Percentiles rank a stretch among this genome's conserved stretches.
These are phyloP conservation scores for Apodemus speciosus DNA, from an alignment of 2,113 vertebrate genomes.

Conservation along the genomic window DNA sequence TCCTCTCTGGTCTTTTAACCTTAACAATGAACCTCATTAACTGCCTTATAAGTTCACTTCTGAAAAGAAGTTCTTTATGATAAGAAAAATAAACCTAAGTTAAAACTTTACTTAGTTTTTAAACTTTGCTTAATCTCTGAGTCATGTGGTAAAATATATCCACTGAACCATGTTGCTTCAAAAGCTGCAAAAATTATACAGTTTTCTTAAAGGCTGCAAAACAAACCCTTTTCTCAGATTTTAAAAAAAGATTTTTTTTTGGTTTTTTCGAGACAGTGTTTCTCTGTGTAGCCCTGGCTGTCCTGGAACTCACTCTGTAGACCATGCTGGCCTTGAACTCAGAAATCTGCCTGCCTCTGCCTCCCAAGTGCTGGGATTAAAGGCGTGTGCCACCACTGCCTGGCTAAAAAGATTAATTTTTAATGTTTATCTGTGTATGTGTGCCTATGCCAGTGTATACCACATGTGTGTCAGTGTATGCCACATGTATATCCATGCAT, in stretches of 20 bases:
- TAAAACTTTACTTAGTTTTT: neutral
- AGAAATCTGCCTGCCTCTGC: too few relatives aligned
- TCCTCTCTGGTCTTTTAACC: neutral
- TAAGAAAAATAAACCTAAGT: neutral
- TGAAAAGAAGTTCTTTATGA: neutral
- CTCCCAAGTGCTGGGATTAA: too few relatives aligned
- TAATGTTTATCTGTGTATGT: neutral
- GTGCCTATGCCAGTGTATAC: neutral
- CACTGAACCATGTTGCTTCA: neutral
- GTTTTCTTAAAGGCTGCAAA: neutral
- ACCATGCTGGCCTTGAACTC: too few relatives aligned
- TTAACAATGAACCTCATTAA: neutral
- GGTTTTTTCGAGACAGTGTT: too few relatives aligned
- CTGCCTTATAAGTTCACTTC: neutral
- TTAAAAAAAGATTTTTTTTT: neutral
- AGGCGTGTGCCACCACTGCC: too few relatives aligned
- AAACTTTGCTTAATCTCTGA: neutral
- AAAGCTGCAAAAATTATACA: neutral
- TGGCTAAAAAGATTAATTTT: neutral
- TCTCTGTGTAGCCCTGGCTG: too few relatives aligned
- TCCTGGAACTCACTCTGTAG: too few relatives aligned
- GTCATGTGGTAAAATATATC: neutral
- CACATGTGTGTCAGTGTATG: neutral
- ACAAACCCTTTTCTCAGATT: neutral
- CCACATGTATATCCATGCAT: neutral